These are phyloP conservation scores for Dufourea novaeangliae DNA, from an alignment of 1,140 invertebrate genomes.

Conservation along the genomic window DNA sequence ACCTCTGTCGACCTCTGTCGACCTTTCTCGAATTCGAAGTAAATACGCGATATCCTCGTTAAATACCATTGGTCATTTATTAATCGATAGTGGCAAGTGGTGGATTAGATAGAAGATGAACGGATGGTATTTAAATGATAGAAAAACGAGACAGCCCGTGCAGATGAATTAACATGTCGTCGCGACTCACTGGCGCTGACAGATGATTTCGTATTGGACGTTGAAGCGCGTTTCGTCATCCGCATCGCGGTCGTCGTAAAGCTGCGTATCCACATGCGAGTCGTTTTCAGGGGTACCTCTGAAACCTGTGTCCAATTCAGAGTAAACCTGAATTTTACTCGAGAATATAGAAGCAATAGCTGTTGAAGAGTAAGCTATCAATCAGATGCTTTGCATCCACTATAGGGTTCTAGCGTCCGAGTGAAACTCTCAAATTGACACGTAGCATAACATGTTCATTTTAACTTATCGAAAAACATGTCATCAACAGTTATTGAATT, in stretches of 20 bases:
- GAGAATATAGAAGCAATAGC: no score
- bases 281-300: no score
- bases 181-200: neutral
- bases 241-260: neutral
- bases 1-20: slow-evolving; percentile 35
- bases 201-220: neutral
- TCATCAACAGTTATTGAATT: no score
- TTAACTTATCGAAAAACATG: no score
- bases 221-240: neutral
- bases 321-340: no score
- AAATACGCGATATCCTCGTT: slow-evolving; percentile 38
- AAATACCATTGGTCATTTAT: slow-evolving; percentile 68
- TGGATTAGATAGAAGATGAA: slow-evolving; percentile 9
- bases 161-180: slow-evolving; percentile 1
- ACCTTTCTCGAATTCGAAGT: slow-evolving; percentile 20
- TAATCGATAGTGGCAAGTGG: slow-evolving; percentile 43
- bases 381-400: no score
- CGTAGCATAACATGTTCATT: no score
- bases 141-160: slow-evolving; percentile 4
- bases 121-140: slow-evolving; percentile 8
- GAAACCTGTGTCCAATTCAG: no score
- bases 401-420: no score
- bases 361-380: no score
- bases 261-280: no score
- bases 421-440: no score